Evolutionary conservation across 2,888 invertebrate species (phyloP).

Genomic region (Dicyrtomina minuta): DNA sequence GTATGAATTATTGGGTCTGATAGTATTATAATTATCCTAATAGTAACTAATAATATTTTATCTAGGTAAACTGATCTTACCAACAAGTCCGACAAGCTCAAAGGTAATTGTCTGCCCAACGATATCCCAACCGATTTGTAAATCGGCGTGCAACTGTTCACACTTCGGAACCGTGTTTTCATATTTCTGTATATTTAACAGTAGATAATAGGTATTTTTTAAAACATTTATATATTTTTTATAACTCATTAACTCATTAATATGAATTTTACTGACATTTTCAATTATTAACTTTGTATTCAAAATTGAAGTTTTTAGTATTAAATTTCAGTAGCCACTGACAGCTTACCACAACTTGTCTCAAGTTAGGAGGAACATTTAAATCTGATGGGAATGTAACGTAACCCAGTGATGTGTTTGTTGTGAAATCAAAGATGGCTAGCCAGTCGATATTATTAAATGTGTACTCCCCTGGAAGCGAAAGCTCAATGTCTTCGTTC

Average conservation of each 20-base stretch:
- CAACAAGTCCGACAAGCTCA: slow-evolving; percentile 75
- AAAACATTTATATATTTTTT: not conserved
- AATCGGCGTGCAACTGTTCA: slow-evolving; percentile 77
- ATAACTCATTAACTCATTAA: not conserved
- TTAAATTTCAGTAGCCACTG: too few relatives aligned
- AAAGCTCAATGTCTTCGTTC: slow-evolving; percentile 71
- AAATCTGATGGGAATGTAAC: slow-evolving; percentile 43
- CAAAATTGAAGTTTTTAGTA: not conserved
- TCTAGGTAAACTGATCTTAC: slow-evolving; percentile 54
- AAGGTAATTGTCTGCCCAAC: slow-evolving; percentile 85
- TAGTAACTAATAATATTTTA: too few relatives aligned
- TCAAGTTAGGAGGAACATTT: slow-evolving; percentile 77
- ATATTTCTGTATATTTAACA: slow-evolving; percentile 43
- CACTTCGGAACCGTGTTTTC: slow-evolving; percentile 73
- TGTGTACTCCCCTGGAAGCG: slow-evolving; percentile 77
- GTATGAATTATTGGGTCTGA: too few relatives aligned
- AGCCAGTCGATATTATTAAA: slow-evolving; percentile 83
- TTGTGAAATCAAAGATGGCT: slow-evolving; percentile 63
- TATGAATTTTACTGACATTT: slow-evolving; percentile 55
- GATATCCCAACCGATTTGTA: slow-evolving; percentile 85
- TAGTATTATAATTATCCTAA: too few relatives aligned
- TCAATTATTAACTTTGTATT: slow-evolving; percentile 49
- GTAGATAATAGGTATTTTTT: not conserved
- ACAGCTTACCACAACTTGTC: slow-evolving; percentile 62
- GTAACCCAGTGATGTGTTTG: slow-evolving; percentile 44